Evolutionary conservation across 2,113 vertebrate species (phyloP), one percentile per base, ranked within the genome.

Genomic region (Syngnathus typhle): DNA sequence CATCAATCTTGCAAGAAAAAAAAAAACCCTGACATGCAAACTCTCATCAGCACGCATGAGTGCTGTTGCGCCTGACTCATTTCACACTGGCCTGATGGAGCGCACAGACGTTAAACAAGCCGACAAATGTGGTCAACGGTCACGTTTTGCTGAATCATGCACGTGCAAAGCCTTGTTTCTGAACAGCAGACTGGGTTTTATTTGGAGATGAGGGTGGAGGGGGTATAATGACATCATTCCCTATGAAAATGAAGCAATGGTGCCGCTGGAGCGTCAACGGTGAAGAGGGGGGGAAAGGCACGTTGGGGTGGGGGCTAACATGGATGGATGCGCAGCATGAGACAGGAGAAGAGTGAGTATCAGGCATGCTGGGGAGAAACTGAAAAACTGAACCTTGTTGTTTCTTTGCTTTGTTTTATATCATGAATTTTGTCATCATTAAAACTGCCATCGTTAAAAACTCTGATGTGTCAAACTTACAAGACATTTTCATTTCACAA

Each of bases 111-210:
- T 27, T 19, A 71, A 75, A 61, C 56, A 43, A 51, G 11, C 41
- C 21, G 51, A 82, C 73, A 75, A 58, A n/a, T 47, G 6, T 13
- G 38, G 85, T 86, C 76, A 79, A 74, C 71, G 46, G 83, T 85
- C 84, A 86, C 80, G 72, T 88, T 85, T 83, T 82, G 85, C 81
- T 86, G 84, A 84, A 78, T 87, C 85, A 87, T 71, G 68, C 82
- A 76, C 59, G 36, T 4, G 21, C 67, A 36, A 1, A 1, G 16
- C 11, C 55, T 55, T 68, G 64, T 69, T 69, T 54, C 67, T n/a
- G 9, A 61, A 75, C 51, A 70, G 69, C 72, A 73, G 60, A 63
- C 41, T 21, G 27, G 52, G 11, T 68, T 82, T 52, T 65, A 54
- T 78, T 77, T 76, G 19, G 70, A 62, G 76, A 70, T 43, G 59